A percentile compares a stretch with the other conserved stretches of the same genome.
Evolutionary conservation across 2,113 vertebrate species (phyloP).

Genomic region (Girardinichthys multiradiatus): DNA sequence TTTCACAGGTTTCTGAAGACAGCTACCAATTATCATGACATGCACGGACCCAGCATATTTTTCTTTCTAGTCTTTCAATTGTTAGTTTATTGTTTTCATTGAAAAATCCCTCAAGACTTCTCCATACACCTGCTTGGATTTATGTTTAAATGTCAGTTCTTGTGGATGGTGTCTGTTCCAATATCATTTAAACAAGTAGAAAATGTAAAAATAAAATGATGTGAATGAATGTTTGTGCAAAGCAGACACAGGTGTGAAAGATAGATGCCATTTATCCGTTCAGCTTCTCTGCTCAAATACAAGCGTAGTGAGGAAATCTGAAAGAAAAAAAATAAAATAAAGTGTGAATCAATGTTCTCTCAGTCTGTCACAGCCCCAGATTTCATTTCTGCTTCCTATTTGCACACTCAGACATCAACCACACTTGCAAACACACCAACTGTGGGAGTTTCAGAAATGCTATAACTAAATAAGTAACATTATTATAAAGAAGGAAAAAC

Average conservation of each 20-base stretch:
- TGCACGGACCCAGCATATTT: too few species aligned
- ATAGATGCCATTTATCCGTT: slow-evolving; percentile 1
- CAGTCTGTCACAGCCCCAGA: slow-evolving; percentile 14
- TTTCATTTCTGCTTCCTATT: slow-evolving; percentile 1
- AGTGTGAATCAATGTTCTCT: slow-evolving; percentile 30
- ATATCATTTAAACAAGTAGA: background rate
- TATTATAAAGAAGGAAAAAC: background rate
- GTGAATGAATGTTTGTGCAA: slow-evolving; percentile 17
- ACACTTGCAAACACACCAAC: background rate
- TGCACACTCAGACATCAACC: background rate
- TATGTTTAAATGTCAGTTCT: background rate
- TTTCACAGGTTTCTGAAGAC: too few species aligned
- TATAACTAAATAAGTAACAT: slow-evolving; percentile 15
- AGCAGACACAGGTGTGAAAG: slow-evolving; percentile 2
- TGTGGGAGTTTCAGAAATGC: slow-evolving; percentile 18
- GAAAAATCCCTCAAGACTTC: background rate
- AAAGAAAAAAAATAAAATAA: slow-evolving; percentile 3
- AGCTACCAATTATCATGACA: too few species aligned
- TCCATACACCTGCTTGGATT: background rate
- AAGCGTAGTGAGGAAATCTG: background rate
- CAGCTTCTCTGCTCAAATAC: slow-evolving; percentile 9
- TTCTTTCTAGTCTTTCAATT: too few species aligned
- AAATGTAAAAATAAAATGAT: background rate
- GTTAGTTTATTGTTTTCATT: background rate
- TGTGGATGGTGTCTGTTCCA: background rate